Conservation (phyloP, 2,888 invertebrate genomes). For the Idaea dimidiata region DNA sequence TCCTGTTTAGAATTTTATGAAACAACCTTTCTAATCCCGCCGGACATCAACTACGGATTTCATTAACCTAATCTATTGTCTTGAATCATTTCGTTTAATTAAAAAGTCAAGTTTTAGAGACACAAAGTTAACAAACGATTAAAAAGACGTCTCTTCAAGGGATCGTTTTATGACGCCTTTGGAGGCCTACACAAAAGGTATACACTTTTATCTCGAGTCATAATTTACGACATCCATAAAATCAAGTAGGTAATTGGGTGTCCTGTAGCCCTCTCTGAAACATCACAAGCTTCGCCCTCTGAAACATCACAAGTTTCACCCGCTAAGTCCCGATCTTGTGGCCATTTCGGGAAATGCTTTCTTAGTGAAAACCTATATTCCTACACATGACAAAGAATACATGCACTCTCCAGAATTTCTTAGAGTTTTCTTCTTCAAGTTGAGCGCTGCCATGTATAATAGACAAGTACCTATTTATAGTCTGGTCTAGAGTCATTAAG, state of each 20-base stretch:
- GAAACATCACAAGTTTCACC: too few relatives aligned
- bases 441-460: too few relatives aligned
- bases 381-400: too few relatives aligned
- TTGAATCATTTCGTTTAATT: background rate
- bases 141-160: background rate
- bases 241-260: constrained; percentile 31
- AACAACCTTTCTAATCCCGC: constrained; percentile 9
- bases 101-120: background rate
- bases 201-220: constrained; percentile 27
- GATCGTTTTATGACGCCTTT: background rate
- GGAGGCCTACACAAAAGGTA: constrained; percentile 18
- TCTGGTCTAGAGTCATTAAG: too few relatives aligned
- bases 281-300: too few relatives aligned
- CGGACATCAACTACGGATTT: too few relatives aligned
- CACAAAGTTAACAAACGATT: background rate
- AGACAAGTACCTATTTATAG: too few relatives aligned
- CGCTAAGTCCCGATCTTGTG: too few relatives aligned
- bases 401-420: too few relatives aligned
- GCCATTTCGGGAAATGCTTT: too few relatives aligned
- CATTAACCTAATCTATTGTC: constrained; percentile 17
- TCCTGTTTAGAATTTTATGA: background rate
- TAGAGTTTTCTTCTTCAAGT: too few relatives aligned
- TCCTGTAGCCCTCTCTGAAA: constrained; percentile 4
- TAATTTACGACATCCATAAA: constrained; percentile 29
- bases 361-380: too few relatives aligned